These are phyloP conservation scores for Eulemur macaco DNA, from an alignment of 2,113 vertebrate genomes.

Conservation along the genomic window DNA sequence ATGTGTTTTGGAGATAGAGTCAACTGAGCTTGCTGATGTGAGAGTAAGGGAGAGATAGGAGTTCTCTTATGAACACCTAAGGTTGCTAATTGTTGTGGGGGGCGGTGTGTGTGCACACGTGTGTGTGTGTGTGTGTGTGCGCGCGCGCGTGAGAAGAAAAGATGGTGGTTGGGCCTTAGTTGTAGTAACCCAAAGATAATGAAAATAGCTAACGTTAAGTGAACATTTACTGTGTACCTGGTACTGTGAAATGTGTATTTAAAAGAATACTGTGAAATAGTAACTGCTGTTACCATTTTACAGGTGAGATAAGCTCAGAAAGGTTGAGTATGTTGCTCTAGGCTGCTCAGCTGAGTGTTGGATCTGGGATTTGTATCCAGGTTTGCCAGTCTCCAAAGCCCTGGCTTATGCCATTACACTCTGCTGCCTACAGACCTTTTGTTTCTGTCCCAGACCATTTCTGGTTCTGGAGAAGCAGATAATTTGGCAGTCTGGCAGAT, in stretches of 20 bases:
- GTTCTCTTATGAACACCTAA: not conserved
- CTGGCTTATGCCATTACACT: not conserved
- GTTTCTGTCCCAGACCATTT: not conserved
- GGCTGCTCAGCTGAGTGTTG: not conserved
- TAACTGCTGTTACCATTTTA: not conserved
- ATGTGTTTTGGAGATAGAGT: not conserved
- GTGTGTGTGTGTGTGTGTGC: accelerated
- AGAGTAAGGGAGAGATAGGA: not conserved
- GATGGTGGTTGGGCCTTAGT: not conserved
- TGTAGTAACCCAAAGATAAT: not conserved
- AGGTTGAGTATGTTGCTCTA: not conserved
- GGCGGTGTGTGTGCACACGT: no score
- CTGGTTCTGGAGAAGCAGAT: not conserved
- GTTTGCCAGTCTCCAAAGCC: not conserved
- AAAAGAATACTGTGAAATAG: no score
- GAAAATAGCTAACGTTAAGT: not conserved
- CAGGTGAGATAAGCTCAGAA: not conserved
- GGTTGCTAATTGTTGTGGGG: not conserved
- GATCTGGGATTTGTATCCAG: not conserved
- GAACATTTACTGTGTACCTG: not conserved
- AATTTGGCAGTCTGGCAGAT: not conserved
- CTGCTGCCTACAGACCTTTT: not conserved
- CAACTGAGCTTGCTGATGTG: not conserved
- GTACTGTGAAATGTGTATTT: not conserved
- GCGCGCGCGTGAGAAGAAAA: accelerated